Conservation (phyloP, 2,888 invertebrate genomes). For the Athalia circularis region DNA sequence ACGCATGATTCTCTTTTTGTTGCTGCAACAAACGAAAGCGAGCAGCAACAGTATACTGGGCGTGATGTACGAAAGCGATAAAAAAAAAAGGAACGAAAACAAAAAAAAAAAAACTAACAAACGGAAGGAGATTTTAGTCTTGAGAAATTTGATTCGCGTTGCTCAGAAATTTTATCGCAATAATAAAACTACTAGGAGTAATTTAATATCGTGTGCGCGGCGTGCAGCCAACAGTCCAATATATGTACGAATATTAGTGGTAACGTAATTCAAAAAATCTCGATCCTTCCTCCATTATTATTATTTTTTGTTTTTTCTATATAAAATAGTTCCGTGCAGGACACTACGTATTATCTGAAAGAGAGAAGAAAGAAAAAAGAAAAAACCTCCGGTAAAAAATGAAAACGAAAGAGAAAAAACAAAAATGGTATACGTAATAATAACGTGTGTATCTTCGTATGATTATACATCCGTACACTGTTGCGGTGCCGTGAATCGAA, state of each 20-base stretch:
- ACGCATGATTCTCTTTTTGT: too few species aligned
- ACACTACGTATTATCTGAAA: too few species aligned
- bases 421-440: not conserved
- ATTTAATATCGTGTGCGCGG: slow-evolving; percentile 21
- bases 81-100: not conserved
- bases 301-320: not conserved
- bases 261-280: slow-evolving; percentile 11
- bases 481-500: slow-evolving; percentile 5
- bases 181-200: not conserved
- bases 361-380: too few species aligned
- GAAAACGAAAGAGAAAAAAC: too few species aligned
- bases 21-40: too few species aligned
- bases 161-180: slow-evolving; percentile 27
- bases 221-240: not conserved
- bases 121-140: slow-evolving; percentile 7
- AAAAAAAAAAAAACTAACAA: not conserved
- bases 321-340: not conserved
- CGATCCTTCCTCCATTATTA: slow-evolving; percentile 14
- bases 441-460: not conserved
- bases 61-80: not conserved
- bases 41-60: too few species aligned
- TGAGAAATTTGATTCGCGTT: slow-evolving; percentile 32
- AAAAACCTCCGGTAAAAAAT: too few species aligned
- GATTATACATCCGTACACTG: not conserved
- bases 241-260: not conserved